Evolutionary conservation across 2,797 vertebrate species (phyloP).

Genomic region (Hypotaenidia okinawae): DNA sequence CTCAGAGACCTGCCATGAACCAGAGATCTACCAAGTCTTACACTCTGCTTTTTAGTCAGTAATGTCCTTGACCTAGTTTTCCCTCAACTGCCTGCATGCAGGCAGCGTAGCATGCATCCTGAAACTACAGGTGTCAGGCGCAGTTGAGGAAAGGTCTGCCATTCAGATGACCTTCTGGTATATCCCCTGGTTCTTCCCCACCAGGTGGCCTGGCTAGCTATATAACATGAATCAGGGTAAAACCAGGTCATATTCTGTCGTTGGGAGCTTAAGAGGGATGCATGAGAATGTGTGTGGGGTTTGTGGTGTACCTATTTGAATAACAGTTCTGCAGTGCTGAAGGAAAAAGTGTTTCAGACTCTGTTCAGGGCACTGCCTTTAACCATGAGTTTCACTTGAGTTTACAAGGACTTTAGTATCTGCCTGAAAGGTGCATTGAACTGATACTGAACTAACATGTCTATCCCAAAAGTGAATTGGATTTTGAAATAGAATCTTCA

Average conservation of each 20-base stretch:
- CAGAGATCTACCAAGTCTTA: neutral
- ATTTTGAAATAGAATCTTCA: neutral
- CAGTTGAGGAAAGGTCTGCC: fast-evolving
- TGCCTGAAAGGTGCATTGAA: neutral
- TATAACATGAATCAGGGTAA: neutral
- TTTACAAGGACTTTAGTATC: neutral
- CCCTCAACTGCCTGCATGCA: neutral
- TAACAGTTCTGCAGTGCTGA: neutral
- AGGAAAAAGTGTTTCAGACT: neutral
- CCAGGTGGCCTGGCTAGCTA: neutral
- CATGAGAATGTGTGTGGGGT: neutral
- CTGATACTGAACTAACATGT: neutral
- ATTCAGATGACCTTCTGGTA: neutral
- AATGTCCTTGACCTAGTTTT: neutral
- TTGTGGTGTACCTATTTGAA: neutral
- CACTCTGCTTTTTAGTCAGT: neutral
- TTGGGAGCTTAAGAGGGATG: neutral
- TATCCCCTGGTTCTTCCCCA: neutral
- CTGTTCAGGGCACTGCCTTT: neutral
- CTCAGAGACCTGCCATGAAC: neutral
- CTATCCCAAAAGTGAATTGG: neutral
- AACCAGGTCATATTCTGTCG: neutral
- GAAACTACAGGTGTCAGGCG: neutral
- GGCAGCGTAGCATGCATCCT: fast-evolving
- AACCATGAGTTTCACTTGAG: neutral